phyloP scores from a whole-genome alignment of 2,888 invertebrate genomes.

The Cosmia pyralina region DNA sequence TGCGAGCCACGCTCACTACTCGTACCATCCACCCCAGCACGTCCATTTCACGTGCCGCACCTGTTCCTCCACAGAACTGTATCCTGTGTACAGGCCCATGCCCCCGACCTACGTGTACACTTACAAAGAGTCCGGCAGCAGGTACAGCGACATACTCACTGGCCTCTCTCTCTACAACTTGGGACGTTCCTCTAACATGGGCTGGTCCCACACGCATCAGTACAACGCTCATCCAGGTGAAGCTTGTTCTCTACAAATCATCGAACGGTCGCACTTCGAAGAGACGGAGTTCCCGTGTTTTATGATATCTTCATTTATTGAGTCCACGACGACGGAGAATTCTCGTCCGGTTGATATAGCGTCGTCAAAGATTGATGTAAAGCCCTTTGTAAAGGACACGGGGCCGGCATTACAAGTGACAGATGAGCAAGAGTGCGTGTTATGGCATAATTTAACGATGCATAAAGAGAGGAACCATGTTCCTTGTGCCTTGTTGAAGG shows the following conservation, averaged over 20 bases:
- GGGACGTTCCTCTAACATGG: slow-evolving; percentile 76
- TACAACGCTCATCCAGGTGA: slow-evolving; percentile 76
- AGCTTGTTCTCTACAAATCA: slow-evolving; percentile 82
- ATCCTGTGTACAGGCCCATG: slow-evolving; percentile 83
- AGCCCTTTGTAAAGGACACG: slow-evolving; percentile 72
- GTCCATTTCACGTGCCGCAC: slow-evolving; percentile 80
- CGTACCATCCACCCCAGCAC: slow-evolving; percentile 83
- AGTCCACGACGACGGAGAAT: slow-evolving; percentile 68
- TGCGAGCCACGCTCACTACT: slow-evolving; percentile 79
- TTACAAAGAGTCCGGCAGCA: slow-evolving; percentile 79
- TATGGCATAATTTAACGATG: slow-evolving; percentile 83
- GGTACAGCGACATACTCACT: slow-evolving; percentile 80
- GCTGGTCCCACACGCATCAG: slow-evolving; percentile 70
- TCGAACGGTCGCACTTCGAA: slow-evolving; percentile 78
- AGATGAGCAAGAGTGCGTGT: slow-evolving; percentile 79
- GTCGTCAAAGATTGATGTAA: slow-evolving; percentile 77
- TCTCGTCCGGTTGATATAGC: slow-evolving; percentile 78
- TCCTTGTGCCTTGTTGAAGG: slow-evolving; percentile 81
- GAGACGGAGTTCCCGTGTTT: slow-evolving; percentile 83
- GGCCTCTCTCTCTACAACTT: slow-evolving; percentile 86
- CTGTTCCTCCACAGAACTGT: slow-evolving; percentile 76
- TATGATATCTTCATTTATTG: slow-evolving; percentile 84
- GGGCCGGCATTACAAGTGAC: slow-evolving; percentile 75
- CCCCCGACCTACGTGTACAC: slow-evolving; percentile 84
- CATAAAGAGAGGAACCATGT: slow-evolving; percentile 75